phyloP scores from a whole-genome alignment of 2,113 vertebrate species.

The Indri indri region DNA sequence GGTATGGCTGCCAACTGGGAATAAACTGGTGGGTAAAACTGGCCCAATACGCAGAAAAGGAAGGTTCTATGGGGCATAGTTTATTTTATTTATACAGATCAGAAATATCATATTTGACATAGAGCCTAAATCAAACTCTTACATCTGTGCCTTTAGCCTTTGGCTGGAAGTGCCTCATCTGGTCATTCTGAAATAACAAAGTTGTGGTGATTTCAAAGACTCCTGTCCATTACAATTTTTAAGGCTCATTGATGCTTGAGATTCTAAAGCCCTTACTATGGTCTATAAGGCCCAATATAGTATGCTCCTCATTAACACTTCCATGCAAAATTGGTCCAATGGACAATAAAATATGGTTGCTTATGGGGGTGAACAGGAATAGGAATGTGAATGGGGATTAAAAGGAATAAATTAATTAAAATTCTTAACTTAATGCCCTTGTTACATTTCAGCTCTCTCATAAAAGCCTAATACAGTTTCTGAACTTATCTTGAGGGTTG shows the following conservation, averaged over 20 bases:
- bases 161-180: not conserved
- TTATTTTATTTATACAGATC: not conserved
- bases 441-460: constrained; percentile 40
- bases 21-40: not conserved
- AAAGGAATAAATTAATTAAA: constrained; percentile 40
- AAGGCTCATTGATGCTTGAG: not conserved
- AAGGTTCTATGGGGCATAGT: not conserved
- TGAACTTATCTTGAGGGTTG: not conserved
- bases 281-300: not conserved
- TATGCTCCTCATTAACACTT: not conserved
- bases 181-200: not conserved
- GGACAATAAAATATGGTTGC: not conserved
- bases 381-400: constrained; percentile 21
- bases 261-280: not conserved
- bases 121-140: not conserved
- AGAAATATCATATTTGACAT: constrained; percentile 25
- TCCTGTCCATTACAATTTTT: not conserved
- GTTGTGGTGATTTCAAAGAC: not conserved
- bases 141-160: not conserved
- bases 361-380: not conserved
- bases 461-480: constrained; percentile 20
- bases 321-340: not conserved
- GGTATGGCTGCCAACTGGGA: not conserved
- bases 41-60: not conserved
- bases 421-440: constrained; percentile 9